Conservation (phyloP, 2,888 invertebrate genomes). For the Melanostoma mellinum region DNA sequence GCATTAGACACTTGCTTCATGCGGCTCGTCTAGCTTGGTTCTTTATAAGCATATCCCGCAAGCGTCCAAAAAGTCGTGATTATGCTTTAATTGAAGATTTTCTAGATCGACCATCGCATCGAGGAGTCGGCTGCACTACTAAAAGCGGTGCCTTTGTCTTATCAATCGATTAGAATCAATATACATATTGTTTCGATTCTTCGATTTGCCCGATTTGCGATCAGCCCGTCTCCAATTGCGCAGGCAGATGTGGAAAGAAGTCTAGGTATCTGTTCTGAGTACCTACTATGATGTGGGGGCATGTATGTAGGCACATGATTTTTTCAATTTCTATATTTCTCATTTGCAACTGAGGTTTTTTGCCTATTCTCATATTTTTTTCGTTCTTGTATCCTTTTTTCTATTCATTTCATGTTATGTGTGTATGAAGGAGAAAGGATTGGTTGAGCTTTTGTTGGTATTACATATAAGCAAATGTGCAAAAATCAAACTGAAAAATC, state of each 20-base stretch:
- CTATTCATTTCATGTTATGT: slow-evolving; percentile 1
- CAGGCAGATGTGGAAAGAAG: not conserved
- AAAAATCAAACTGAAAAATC: no score
- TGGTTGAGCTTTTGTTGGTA: not conserved
- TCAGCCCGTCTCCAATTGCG: slow-evolving; percentile 27
- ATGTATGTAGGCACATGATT: slow-evolving; percentile 28
- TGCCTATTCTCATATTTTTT: slow-evolving; percentile 22
- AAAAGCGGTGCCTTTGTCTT: slow-evolving; percentile 71
- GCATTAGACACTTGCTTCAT: slow-evolving; percentile 67
- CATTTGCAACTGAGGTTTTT: slow-evolving; percentile 55
- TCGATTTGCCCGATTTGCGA: slow-evolving; percentile 6
- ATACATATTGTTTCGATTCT: slow-evolving; percentile 49
- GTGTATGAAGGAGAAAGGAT: slow-evolving; percentile 55
- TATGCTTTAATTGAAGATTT: slow-evolving; percentile 71
- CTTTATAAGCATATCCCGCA: slow-evolving; percentile 65
- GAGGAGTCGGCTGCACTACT: slow-evolving; percentile 37
- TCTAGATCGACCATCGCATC: slow-evolving; percentile 58
- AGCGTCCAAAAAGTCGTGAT: slow-evolving; percentile 70
- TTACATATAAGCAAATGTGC: no score
- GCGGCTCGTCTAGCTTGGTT: slow-evolving; percentile 10
- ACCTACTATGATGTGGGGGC: slow-evolving; percentile 60
- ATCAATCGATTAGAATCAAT: slow-evolving; percentile 72
- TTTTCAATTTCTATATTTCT: slow-evolving; percentile 55
- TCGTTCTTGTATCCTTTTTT: not conserved
- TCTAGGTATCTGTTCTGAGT: slow-evolving; percentile 8